phyloP scores from a whole-genome alignment of 2,888 invertebrate genomes.

The Acanthosepion pharaonis region DNA sequence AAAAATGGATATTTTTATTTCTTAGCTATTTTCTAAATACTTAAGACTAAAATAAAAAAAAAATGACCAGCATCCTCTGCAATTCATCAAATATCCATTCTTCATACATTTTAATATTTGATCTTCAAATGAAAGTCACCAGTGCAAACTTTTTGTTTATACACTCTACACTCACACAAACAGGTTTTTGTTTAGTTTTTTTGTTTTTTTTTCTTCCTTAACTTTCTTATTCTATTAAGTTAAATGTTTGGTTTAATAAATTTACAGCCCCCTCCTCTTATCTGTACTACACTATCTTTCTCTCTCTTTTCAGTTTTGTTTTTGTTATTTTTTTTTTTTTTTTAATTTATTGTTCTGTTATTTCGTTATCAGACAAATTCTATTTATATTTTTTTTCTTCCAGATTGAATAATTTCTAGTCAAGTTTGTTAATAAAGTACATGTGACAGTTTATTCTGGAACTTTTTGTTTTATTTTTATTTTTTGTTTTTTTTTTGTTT shows the following conservation, averaged over 20 bases:
- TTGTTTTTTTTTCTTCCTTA: not conserved
- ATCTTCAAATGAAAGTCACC: not conserved
- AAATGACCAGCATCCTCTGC: not conserved
- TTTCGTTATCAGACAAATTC: slow-evolving; percentile 45
- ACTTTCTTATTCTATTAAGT: not conserved
- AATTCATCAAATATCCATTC: not conserved
- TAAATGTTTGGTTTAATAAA: slow-evolving; percentile 33
- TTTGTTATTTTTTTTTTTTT: not conserved
- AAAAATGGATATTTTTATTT: not conserved
- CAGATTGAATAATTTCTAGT: slow-evolving; percentile 44
- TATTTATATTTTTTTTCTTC: slow-evolving; percentile 45
- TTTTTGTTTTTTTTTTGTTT: not conserved
- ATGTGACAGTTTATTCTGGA: slow-evolving; percentile 45
- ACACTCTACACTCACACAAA: not conserved
- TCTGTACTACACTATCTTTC: not conserved
- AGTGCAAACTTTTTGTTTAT: not conserved
- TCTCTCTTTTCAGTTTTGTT: not conserved
- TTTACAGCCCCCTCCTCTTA: not conserved
- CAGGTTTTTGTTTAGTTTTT: not conserved
- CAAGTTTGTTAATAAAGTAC: slow-evolving; percentile 47
- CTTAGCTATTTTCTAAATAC: not conserved
- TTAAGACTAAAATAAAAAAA: not conserved
- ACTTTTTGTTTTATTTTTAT: slow-evolving; percentile 44
- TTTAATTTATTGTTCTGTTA: slow-evolving; percentile 46
- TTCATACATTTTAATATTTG: not conserved